A percentile compares a stretch with the other conserved stretches of the same genome.
Conservation (phyloP, 2,797 vertebrate species). For the Mormyrus proboscirostris region DNA sequence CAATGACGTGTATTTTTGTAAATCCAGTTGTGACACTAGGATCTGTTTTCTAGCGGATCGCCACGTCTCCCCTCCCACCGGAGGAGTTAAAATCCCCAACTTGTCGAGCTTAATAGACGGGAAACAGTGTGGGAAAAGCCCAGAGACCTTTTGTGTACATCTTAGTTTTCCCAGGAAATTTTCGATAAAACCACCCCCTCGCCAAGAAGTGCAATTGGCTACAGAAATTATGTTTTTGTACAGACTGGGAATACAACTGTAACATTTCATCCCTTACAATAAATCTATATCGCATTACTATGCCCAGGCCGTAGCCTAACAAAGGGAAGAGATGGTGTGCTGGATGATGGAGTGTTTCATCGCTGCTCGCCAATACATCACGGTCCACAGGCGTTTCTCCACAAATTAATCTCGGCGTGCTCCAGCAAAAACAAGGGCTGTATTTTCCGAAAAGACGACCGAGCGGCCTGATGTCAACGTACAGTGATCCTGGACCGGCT, state of each 20-base stretch:
- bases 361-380: neutral
- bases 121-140: neutral
- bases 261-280: neutral
- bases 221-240: neutral
- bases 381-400: neutral
- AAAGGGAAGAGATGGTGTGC: neutral
- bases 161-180: neutral
- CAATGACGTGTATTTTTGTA: neutral
- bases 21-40: neutral
- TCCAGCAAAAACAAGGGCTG: neutral
- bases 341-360: neutral
- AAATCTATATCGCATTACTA: conserved; percentile 1
- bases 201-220: neutral
- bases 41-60: neutral
- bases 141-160: neutral
- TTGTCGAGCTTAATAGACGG: neutral
- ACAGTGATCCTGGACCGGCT: neutral
- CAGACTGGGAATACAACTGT: neutral
- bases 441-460: neutral
- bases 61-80: neutral
- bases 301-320: neutral
- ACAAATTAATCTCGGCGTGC: neutral
- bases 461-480: neutral
- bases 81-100: neutral
- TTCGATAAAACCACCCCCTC: neutral